Evolutionary conservation across 2,797 vertebrate species (phyloP).

Genomic region (Naso thynnoides): DNA sequence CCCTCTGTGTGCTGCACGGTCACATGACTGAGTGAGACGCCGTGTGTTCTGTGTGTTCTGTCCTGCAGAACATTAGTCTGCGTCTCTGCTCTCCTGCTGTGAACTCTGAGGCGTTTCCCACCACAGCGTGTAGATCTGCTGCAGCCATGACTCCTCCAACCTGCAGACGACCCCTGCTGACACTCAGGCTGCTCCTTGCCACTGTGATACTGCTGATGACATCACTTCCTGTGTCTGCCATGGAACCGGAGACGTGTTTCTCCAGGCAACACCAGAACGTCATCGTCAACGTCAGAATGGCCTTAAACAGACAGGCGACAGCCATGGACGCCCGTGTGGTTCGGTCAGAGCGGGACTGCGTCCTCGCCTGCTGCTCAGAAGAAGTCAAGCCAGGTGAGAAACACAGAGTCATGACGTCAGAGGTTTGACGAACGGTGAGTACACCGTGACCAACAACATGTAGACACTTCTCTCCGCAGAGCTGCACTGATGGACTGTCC

Average conservation of each 20-base stretch:
- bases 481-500: too few relatives aligned
- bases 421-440: too few relatives aligned
- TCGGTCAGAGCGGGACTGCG: constrained; percentile 78
- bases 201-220: constrained; percentile 23
- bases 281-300: constrained; percentile 67
- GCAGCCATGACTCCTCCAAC: constrained; percentile 50
- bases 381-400: constrained; percentile 77
- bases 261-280: constrained; percentile 80
- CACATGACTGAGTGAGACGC: too few relatives aligned
- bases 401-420: too few relatives aligned
- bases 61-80: constrained; percentile 43
- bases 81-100: constrained; percentile 40
- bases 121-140: background rate
- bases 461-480: too few relatives aligned
- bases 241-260: constrained; percentile 80
- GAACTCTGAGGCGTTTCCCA: constrained; percentile 33
- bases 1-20: too few relatives aligned
- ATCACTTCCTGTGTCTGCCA: constrained; percentile 27
- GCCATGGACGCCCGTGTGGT: constrained; percentile 61
- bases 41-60: background rate
- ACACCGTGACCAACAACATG: too few relatives aligned
- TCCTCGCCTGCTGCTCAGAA: constrained; percentile 83
- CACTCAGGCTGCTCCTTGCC: constrained; percentile 27
- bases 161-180: background rate
- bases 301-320: constrained; percentile 40